Conservation (phyloP, 2,113 vertebrate genomes). For the Centropus unirufus region DNA sequence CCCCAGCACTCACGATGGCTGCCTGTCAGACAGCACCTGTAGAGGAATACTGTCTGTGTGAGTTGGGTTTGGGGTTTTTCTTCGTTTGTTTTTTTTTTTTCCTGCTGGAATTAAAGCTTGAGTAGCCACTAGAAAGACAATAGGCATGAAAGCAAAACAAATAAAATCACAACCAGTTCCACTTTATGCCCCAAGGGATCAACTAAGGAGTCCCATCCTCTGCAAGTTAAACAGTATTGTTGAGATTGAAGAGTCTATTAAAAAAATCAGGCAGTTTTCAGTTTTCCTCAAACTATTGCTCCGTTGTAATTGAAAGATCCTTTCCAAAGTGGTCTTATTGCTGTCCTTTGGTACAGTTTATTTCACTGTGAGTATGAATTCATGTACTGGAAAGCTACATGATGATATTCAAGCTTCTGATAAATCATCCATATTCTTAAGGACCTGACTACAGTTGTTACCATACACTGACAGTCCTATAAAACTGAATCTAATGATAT, state of each 20-base stretch:
- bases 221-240: not conserved
- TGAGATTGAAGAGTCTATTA: not conserved
- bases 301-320: not conserved
- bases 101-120: not conserved
- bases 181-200: not conserved
- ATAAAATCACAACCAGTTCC: not conserved
- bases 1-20: not conserved
- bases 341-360: not conserved
- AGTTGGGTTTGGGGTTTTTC: not conserved
- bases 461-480: not conserved
- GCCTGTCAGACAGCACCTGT: conserved; percentile 4
- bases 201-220: not conserved
- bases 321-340: not conserved
- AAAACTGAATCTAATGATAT: not conserved
- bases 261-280: not conserved
- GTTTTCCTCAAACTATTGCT: not conserved
- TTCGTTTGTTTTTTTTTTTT: not conserved
- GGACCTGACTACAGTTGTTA: not conserved
- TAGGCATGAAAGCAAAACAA: conserved; percentile 1
- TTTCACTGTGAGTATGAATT: not conserved
- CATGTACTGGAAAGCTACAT: not conserved
- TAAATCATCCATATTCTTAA: not conserved
- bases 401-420: not conserved
- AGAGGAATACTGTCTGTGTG: conserved; percentile 1
- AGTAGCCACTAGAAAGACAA: not conserved